A percentile compares a stretch with the other conserved stretches of the same genome.
Evolutionary conservation across 2,797 vertebrate species (phyloP).

Genomic region (Cryptoprocta ferox): DNA sequence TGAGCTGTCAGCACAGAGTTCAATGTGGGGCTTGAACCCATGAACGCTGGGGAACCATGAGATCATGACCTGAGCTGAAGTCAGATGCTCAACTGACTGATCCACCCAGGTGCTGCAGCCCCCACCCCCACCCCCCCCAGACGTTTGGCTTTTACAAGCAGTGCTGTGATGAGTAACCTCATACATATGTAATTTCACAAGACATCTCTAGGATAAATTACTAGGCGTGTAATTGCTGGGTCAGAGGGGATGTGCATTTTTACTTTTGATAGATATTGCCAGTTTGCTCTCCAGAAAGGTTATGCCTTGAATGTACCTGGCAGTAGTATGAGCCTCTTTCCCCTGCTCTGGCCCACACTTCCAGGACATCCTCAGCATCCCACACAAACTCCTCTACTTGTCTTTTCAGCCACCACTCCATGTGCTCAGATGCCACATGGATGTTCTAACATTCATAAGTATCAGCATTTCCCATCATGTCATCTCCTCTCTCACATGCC

Average conservation of each 20-base stretch:
- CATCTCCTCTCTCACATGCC: background rate
- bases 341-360: background rate
- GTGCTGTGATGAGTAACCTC: background rate
- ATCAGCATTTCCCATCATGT: background rate
- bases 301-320: background rate
- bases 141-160: background rate
- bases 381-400: rapidly evolving
- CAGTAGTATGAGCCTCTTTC: rapidly evolving
- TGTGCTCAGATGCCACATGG: background rate
- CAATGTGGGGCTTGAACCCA: too few relatives aligned
- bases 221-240: background rate
- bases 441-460: background rate
- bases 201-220: background rate
- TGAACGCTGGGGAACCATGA: too few relatives aligned
- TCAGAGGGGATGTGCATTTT: background rate
- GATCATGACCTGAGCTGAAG: too few relatives aligned
- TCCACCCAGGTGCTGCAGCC: background rate
- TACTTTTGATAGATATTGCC: background rate
- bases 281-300: background rate
- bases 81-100: too few relatives aligned
- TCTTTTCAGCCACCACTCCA: background rate
- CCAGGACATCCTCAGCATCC: background rate
- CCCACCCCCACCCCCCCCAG: background rate
- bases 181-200: background rate
- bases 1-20: too few relatives aligned